A percentile compares a stretch with the other conserved stretches of the same genome.
Evolutionary conservation across 2,888 invertebrate genomes (phyloP).

Genomic region (Chaetoderma sp.): DNA sequence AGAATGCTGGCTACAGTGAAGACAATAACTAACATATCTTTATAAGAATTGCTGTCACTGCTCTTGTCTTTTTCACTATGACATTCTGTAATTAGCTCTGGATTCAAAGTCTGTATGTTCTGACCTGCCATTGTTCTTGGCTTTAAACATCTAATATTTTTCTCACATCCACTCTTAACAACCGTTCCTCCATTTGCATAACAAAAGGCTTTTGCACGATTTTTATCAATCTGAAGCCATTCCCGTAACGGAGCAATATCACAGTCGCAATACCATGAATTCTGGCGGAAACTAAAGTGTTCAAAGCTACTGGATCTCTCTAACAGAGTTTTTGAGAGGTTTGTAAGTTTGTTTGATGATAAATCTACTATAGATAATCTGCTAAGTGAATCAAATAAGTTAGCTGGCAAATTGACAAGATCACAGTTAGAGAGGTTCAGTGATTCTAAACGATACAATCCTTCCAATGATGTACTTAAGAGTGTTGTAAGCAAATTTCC

Average conservation of each 20-base stretch:
- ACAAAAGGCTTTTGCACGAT: conserved; percentile 23
- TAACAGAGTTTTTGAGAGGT: conserved; percentile 39
- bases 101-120: conserved; percentile 35
- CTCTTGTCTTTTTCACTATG: not conserved
- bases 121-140: conserved; percentile 36
- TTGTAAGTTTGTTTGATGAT: conserved; percentile 47
- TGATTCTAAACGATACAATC: conserved; percentile 43
- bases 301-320: conserved; percentile 35
- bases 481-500: conserved; percentile 45
- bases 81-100: conserved; percentile 36
- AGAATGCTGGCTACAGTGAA: conserved; percentile 41
- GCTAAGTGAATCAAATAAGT: conserved; percentile 37
- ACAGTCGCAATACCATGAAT: conserved; percentile 58
- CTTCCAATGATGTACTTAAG: conserved; percentile 37
- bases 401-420: conserved; percentile 34
- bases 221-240: conserved; percentile 40
- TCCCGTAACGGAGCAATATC: conserved; percentile 45
- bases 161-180: conserved; percentile 36
- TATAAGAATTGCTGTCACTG: too few relatives aligned
- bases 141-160: conserved; percentile 40
- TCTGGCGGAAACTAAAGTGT: conserved; percentile 42
- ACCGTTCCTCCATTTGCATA: too few relatives aligned
- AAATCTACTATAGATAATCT: conserved; percentile 47
- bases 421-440: conserved; percentile 52
- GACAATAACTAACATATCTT: conserved; percentile 35